Conservation (phyloP, 30 jellyfish, hydroid and myxozoan species). For the Morbakka virulenta region DNA sequence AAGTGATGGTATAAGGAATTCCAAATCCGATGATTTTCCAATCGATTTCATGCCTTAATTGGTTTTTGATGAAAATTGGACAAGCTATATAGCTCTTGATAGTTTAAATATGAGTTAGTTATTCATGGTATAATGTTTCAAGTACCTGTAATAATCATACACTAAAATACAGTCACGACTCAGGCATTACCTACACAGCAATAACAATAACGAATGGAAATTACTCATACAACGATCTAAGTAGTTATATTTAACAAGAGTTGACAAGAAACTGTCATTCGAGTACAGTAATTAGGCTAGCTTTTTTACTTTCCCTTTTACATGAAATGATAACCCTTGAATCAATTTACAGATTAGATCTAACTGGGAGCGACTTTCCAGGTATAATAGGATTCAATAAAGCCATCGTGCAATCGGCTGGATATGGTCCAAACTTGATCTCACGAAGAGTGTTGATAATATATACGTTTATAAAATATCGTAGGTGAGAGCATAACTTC, state of each 20-base stretch:
- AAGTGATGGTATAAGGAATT: background rate
- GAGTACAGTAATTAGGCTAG: no score
- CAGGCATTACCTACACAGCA: constrained; percentile 1
- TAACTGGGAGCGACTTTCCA: background rate
- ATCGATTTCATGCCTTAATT: background rate
- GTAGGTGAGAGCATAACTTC: background rate
- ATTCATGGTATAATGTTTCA: no score
- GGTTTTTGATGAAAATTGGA: background rate
- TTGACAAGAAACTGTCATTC: constrained; percentile 1
- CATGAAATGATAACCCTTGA: constrained; percentile 32
- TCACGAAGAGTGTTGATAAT: constrained; percentile 3
- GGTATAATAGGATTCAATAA: constrained; percentile 9
- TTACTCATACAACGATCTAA: no score
- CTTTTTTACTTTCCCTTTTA: no score
- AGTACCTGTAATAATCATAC: constrained; percentile 2
- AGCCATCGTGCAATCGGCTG: background rate
- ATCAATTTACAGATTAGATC: constrained; percentile 9
- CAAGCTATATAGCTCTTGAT: constrained; percentile 7
- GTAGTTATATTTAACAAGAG: no score
- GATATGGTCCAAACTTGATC: background rate
- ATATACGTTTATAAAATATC: constrained; percentile 9
- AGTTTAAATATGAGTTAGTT: no score
- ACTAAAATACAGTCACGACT: no score
- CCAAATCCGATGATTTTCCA: constrained; percentile 9
- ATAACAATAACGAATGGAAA: constrained; percentile 14